Percentiles rank a stretch among this genome's conserved stretches.
Evolutionary conservation across 35 echinoderm and acorn worm genomes (phyloP).

Genomic region (Ophiothrix spiculata): DNA sequence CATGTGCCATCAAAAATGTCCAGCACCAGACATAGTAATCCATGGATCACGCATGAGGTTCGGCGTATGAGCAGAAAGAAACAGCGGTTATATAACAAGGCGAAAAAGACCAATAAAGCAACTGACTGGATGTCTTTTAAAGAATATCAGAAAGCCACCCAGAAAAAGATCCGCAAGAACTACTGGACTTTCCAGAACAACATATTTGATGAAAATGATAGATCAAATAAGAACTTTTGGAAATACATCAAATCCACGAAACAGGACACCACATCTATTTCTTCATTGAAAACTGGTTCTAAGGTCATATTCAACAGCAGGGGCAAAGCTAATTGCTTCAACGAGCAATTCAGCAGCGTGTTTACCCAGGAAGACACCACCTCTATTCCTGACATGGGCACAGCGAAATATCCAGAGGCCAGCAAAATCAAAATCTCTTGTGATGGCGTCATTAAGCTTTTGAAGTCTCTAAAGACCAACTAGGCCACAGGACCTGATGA

Average conservation of each 20-base stretch:
- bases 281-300: not conserved
- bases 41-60: constrained; percentile 14
- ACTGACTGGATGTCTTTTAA: constrained; percentile 21
- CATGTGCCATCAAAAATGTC: constrained; percentile 29
- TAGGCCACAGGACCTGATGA: too few relatives aligned
- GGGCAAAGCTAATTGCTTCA: constrained; percentile 30
- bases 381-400: too few relatives aligned
- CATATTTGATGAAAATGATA: constrained; percentile 9
- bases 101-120: not conserved
- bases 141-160: constrained; percentile 4
- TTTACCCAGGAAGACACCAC: constrained; percentile 40
- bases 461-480: constrained; percentile 1
- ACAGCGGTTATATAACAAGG: constrained; percentile 23
- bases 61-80: constrained; percentile 17
- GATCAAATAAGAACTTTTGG: constrained; percentile 26
- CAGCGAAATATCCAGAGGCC: not conserved
- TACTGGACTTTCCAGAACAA: constrained; percentile 43
- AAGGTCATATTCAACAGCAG: constrained; percentile 23
- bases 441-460: constrained; percentile 3
- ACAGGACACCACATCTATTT: constrained; percentile 16
- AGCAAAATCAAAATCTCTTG: not conserved
- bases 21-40: not conserved
- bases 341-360: constrained; percentile 39
- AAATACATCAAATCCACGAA: constrained; percentile 51
- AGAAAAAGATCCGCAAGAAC: not conserved